Percentiles rank a stretch among this genome's conserved stretches.
These are phyloP conservation scores for Carlito syrichta DNA, from an alignment of 2,113 vertebrate species.

Conservation along the genomic window DNA sequence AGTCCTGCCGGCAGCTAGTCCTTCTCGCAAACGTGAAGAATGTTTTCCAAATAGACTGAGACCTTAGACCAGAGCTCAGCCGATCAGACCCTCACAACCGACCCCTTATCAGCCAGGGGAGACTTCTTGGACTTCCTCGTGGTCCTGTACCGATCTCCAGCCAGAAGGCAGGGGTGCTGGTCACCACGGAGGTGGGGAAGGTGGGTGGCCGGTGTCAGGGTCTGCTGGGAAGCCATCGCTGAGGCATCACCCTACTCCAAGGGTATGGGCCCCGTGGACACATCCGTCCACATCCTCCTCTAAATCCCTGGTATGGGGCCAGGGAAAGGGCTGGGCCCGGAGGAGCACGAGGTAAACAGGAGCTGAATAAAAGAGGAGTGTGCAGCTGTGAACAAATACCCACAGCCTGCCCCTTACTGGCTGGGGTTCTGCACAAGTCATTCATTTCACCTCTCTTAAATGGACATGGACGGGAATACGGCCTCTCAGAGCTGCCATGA, in stretches of 20 bases:
- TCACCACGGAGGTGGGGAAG: background rate
- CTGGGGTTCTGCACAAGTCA: background rate
- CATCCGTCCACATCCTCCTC: no score
- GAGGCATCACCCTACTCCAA: background rate
- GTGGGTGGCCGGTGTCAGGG: rapidly evolving
- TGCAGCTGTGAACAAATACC: rapidly evolving
- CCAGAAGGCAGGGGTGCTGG: no score
- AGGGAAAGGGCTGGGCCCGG: no score
- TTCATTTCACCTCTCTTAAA: no score
- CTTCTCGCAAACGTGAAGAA: rapidly evolving
- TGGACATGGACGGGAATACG: rapidly evolving
- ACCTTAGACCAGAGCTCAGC: background rate
- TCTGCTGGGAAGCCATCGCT: rapidly evolving
- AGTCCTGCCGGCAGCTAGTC: background rate
- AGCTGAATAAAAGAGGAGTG: background rate
- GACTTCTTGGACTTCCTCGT: no score
- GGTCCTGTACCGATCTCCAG: no score
- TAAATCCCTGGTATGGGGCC: no score
- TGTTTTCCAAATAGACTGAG: background rate
- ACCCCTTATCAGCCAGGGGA: background rate
- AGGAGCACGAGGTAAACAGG: rapidly evolving
- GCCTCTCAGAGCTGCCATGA: background rate
- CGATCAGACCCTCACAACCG: background rate
- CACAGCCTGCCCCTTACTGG: rapidly evolving
- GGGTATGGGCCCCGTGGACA: rapidly evolving